phyloP scores from a whole-genome alignment of 2,113 vertebrate species.

The Aspidoscelis tigris region DNA sequence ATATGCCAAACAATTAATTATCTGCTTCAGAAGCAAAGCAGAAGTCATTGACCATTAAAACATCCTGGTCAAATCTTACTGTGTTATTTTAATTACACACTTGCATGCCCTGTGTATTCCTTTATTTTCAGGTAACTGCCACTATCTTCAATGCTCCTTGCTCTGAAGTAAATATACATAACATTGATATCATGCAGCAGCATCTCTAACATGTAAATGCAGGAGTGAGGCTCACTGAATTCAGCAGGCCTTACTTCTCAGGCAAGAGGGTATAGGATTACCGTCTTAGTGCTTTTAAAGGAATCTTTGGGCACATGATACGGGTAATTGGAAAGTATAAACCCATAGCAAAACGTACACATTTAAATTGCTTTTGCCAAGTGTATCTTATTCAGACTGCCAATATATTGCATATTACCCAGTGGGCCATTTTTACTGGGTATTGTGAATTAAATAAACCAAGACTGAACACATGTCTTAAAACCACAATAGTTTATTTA shows the following conservation, averaged over 20 bases:
- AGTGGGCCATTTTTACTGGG: slow-evolving; percentile 60
- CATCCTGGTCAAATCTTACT: no score
- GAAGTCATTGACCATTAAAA: background rate
- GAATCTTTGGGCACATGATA: slow-evolving; percentile 9
- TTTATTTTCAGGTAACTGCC: background rate
- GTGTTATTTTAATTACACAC: no score
- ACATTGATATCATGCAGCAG: background rate
- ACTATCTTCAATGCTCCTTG: background rate
- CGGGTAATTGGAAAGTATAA: slow-evolving; percentile 18
- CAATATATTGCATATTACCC: slow-evolving; percentile 64
- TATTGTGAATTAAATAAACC: slow-evolving; percentile 80
- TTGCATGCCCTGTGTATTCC: background rate
- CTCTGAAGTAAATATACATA: background rate
- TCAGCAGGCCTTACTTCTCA: background rate
- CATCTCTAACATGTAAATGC: background rate
- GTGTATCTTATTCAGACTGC: slow-evolving; percentile 58
- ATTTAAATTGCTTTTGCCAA: slow-evolving; percentile 35
- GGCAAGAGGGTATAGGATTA: background rate
- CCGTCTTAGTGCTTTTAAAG: background rate
- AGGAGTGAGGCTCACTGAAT: background rate
- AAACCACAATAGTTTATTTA: slow-evolving; percentile 80
- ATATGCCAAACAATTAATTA: slow-evolving; percentile 3
- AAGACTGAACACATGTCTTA: slow-evolving; percentile 76
- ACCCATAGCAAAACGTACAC: background rate
- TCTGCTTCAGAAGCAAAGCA: background rate